These are phyloP conservation scores for Basileuterus tristriatus DNA, from an alignment of 2,797 vertebrate species.

Conservation along the genomic window DNA sequence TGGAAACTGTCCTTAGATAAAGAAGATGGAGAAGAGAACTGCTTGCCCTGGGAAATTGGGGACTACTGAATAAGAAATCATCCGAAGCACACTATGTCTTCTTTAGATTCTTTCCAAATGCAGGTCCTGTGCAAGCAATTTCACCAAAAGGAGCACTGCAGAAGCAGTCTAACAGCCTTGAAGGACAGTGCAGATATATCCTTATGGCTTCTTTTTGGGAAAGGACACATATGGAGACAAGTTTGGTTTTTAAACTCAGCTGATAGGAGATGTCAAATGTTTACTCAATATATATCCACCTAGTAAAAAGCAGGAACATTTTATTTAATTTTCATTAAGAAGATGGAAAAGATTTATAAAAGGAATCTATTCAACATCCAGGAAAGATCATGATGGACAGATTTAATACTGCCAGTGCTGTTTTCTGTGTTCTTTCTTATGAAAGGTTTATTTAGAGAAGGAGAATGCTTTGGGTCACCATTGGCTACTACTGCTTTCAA, in stretches of 20 bases:
- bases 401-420: neutral
- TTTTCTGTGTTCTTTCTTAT: neutral
- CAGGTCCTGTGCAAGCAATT: neutral
- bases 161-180: neutral
- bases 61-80: neutral
- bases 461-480: neutral
- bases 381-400: neutral
- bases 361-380: neutral
- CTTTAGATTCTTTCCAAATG: conserved; percentile 18
- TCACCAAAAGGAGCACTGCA: neutral
- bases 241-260: neutral
- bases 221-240: neutral
- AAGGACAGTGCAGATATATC: neutral
- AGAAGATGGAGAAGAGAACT: neutral
- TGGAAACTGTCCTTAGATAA: neutral
- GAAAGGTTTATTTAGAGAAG: conserved; percentile 10
- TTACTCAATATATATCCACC: neutral
- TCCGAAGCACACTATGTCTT: neutral
- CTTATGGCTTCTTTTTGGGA: neutral
- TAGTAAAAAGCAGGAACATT: neutral
- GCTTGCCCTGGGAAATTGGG: neutral
- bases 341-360: neutral
- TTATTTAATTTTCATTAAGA: neutral
- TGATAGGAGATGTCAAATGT: neutral
- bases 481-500: neutral